Percentiles rank a stretch among this genome's conserved stretches.
Evolutionary conservation across 2,888 invertebrate species (phyloP).

Genomic region (Agonum fuliginosum): DNA sequence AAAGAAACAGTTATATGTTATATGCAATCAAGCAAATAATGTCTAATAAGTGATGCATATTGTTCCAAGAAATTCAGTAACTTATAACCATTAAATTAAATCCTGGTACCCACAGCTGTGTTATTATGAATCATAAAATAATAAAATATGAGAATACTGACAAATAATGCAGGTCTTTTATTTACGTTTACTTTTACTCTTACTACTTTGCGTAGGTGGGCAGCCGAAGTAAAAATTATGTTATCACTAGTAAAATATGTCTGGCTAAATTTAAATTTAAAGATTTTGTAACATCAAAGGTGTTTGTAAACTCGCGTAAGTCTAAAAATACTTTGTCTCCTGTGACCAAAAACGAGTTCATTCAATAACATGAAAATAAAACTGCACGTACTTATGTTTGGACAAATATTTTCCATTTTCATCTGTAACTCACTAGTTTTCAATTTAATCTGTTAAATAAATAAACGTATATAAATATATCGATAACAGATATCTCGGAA

Average conservation of each 20-base stretch:
- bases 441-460: constrained; percentile 16
- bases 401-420: not conserved
- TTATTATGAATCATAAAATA: too few species aligned
- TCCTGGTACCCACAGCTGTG: too few species aligned
- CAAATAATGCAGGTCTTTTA: too few species aligned
- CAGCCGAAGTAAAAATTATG: not conserved
- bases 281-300: constrained; percentile 38
- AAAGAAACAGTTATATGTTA: too few species aligned
- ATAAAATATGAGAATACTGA: too few species aligned
- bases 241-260: not conserved
- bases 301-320: constrained; percentile 21
- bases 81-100: too few species aligned
- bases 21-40: too few species aligned
- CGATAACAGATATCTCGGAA: constrained; percentile 3
- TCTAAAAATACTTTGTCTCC: constrained; percentile 33
- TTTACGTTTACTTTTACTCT: too few species aligned
- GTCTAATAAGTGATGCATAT: too few species aligned
- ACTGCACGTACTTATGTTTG: not conserved
- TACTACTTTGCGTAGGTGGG: too few species aligned
- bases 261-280: not conserved
- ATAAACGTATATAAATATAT: constrained; percentile 10
- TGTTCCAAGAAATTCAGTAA: too few species aligned
- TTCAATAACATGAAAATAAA: constrained; percentile 20
- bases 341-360: constrained; percentile 32
- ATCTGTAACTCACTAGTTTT: not conserved